Evolutionary conservation across 2,888 invertebrate genomes (phyloP).

Genomic region (Liodrosophila aerea): DNA sequence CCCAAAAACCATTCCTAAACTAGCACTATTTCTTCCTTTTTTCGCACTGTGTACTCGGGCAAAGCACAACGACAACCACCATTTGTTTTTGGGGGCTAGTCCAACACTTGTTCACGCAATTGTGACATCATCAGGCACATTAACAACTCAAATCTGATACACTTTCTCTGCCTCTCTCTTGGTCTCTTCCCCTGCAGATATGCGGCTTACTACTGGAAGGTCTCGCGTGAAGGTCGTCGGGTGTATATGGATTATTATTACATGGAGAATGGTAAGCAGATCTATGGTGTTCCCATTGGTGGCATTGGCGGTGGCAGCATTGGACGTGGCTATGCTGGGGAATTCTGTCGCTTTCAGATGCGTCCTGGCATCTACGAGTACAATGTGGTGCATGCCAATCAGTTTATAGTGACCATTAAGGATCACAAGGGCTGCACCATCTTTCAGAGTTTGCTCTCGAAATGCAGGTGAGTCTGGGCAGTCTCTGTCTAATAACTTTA

Average conservation of each 20-base stretch:
- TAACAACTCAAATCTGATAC: conserved; percentile 32
- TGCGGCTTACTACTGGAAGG: conserved; percentile 87
- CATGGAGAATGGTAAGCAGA: conserved; percentile 88
- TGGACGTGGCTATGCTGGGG: conserved; percentile 95
- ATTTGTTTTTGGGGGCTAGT: conserved; percentile 25
- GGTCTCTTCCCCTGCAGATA: conserved; percentile 84
- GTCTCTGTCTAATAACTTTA: not conserved
- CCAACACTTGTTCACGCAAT: conserved; percentile 32
- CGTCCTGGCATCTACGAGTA: conserved; percentile 95
- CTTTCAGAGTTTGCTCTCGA: conserved; percentile 91
- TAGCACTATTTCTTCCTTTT: too few relatives aligned
- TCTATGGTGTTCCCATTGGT: conserved; percentile 94
- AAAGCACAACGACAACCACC: too few relatives aligned
- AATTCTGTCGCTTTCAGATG: conserved; percentile 95
- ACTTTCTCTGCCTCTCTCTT: conserved; percentile 59
- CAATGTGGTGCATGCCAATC: conserved; percentile 91
- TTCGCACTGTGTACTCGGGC: too few relatives aligned
- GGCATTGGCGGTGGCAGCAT: conserved; percentile 90
- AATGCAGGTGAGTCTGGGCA: conserved; percentile 85
- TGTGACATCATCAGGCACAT: conserved; percentile 56
- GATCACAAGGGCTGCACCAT: conserved; percentile 87
- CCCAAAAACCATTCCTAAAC: too few relatives aligned
- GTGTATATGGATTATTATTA: conserved; percentile 92
- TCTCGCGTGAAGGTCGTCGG: conserved; percentile 85
- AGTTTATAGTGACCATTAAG: conserved; percentile 94